A percentile compares a stretch with the other conserved stretches of the same genome.
Evolutionary conservation across 2,113 vertebrate genomes (phyloP).

Genomic region (Pomatostomus ruficeps): DNA sequence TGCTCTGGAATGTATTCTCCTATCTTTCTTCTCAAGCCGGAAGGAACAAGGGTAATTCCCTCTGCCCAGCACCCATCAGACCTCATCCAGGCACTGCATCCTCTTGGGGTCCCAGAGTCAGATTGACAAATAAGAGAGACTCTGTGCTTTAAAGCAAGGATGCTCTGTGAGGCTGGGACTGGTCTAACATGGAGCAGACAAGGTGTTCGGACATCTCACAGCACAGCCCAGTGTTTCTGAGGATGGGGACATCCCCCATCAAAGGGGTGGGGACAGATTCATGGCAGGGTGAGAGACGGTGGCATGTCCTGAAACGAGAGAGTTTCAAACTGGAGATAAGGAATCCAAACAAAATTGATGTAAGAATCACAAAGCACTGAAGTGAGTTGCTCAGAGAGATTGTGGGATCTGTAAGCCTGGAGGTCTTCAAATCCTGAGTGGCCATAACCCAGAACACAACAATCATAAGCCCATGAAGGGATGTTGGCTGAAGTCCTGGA

Average conservation of each 20-base stretch:
- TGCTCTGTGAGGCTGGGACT: no score
- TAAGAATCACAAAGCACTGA: neutral
- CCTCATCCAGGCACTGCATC: neutral
- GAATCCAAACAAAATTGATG: neutral
- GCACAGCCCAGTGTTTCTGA: neutral
- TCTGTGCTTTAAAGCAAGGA: neutral
- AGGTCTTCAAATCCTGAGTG: neutral
- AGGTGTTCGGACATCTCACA: neutral
- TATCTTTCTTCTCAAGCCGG: no score
- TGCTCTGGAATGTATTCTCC: neutral
- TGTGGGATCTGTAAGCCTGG: no score
- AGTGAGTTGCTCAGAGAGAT: neutral
- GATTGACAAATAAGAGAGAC: neutral
- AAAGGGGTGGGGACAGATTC: neutral
- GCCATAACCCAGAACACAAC: neutral
- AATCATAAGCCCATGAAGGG: rapidly evolving
- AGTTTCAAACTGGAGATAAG: neutral
- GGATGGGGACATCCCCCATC: neutral
- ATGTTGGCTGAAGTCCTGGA: neutral
- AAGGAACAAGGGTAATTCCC: neutral
- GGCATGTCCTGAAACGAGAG: neutral
- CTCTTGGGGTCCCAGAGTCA: neutral
- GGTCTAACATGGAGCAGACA: neutral
- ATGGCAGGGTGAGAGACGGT: neutral
- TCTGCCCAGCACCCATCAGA: neutral